A percentile compares a stretch with the other conserved stretches of the same genome.
Evolutionary conservation across 2,113 vertebrate genomes (phyloP).

Genomic region (Cynocephalus volans): DNA sequence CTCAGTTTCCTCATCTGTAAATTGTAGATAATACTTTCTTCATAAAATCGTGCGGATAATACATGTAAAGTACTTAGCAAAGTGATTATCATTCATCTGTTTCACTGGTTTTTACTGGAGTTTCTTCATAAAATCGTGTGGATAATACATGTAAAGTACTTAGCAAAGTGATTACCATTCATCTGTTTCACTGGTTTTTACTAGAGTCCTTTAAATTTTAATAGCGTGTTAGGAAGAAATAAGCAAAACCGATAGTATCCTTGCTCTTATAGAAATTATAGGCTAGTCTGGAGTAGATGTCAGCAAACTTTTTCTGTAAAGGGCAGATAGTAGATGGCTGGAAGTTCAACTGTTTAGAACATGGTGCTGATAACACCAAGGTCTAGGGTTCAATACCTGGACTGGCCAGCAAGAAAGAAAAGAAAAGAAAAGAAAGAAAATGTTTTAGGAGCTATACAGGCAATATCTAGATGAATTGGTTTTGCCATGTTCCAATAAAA

Average conservation of each 20-base stretch:
- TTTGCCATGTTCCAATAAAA: no score
- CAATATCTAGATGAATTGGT: no score
- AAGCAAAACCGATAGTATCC: background rate
- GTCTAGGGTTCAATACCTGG: no score
- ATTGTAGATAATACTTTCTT: background rate
- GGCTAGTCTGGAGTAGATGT: background rate
- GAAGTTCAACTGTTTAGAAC: no score
- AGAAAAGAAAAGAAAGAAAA: no score
- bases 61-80: background rate
- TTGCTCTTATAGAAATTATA: background rate
- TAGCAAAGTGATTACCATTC: background rate
- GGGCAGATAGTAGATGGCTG: no score
- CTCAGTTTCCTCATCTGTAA: background rate
- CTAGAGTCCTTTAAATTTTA: background rate
- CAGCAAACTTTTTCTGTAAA: background rate
- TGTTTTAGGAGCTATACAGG: no score
- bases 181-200: slow-evolving; percentile 7
- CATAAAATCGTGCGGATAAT: background rate
- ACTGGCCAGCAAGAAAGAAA: no score
- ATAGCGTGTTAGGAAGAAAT: background rate
- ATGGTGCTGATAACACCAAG: no score
- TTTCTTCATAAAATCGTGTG: background rate
- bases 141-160: background rate
- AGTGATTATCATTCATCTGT: background rate
- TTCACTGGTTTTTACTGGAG: background rate